Evolutionary conservation across 2,797 vertebrate species (phyloP).

Genomic region (Hemibagrus guttatus): DNA sequence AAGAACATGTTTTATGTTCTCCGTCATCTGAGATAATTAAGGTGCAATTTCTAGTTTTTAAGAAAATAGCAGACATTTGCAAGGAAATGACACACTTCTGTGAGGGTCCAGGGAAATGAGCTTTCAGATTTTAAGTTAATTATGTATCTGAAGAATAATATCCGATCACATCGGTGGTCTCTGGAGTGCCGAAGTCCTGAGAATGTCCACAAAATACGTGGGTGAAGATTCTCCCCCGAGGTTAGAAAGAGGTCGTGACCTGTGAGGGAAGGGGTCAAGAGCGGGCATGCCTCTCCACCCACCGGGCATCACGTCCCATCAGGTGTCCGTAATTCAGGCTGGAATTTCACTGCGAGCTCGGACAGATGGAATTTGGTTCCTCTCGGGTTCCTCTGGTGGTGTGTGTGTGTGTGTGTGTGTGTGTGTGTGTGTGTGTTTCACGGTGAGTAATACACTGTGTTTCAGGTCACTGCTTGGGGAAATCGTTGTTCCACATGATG

Average conservation of each 20-base stretch:
- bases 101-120: neutral
- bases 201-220: constrained; percentile 12
- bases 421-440: neutral
- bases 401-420: constrained; percentile 11
- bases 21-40: neutral
- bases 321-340: constrained; percentile 63
- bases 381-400: neutral
- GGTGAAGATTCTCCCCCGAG: constrained; percentile 56
- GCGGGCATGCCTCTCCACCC: constrained; percentile 58
- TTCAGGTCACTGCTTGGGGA: constrained; percentile 3
- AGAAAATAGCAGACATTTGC: neutral
- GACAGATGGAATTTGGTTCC: neutral
- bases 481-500: neutral
- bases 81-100: neutral
- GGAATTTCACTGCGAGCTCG: constrained; percentile 55
- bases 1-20: neutral
- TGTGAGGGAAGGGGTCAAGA: constrained; percentile 65
- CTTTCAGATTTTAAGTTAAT: too few species aligned
- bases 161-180: neutral
- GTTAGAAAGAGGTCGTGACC: constrained; percentile 60
- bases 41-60: neutral
- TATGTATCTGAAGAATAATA: neutral
- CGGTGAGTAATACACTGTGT: neutral
- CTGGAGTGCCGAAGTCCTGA: neutral
- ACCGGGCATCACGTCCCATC: constrained; percentile 68